Evolutionary conservation across 2,797 vertebrate genomes (phyloP), one percentile per base, ranked within the genome.

Genomic region (Fistularia commersonii): DNA sequence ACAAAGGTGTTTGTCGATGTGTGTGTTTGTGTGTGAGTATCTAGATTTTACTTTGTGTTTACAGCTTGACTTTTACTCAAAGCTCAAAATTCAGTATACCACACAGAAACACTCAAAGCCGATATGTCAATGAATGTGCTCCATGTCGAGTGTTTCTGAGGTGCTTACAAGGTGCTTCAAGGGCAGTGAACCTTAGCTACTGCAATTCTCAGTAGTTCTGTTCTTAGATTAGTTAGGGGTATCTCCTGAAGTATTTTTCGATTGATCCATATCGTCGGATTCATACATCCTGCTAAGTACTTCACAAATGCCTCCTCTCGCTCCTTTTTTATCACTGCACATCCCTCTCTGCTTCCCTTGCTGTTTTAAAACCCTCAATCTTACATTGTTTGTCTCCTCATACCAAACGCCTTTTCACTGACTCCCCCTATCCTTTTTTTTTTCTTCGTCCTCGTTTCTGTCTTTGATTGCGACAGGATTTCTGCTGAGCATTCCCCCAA

Each of bases 401-500:
- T n/a, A n/a, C n/a, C n/a, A n/a, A n/a, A n/a, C n/a, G n/a, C n/a
- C n/a, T n/a, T n/a, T n/a, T n/a, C n/a, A n/a, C n/a, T n/a, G n/a
- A n/a, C 38, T 41, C 5, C 14, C 6, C 11, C 46, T 48, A 6
- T 7, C 36, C 6, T 31, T 32, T 10, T 11, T 9, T 11, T 41
- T 40, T 40, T 40, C 23, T 23, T 8, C 31, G 5, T 45, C 34
- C 36, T 51, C 13, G 33, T 41, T 14, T 23, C 7, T 61, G 8
- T 39, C 36, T 63, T 32, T 58, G 9, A 47, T 48, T 6, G 43
- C 3, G 38, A 50, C 78, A 96, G 96, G 87, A 98, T 98, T 83
- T 97, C 95, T 82, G 94, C 91, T 4, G 95, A 98, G 70, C 96
- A 97, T 54, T 98, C 96, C 0, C 96, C 96, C 70, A 99, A 98